Evolutionary conservation across 1,140 invertebrate genomes (phyloP).

Genomic region (Lasioglossum albipes): DNA sequence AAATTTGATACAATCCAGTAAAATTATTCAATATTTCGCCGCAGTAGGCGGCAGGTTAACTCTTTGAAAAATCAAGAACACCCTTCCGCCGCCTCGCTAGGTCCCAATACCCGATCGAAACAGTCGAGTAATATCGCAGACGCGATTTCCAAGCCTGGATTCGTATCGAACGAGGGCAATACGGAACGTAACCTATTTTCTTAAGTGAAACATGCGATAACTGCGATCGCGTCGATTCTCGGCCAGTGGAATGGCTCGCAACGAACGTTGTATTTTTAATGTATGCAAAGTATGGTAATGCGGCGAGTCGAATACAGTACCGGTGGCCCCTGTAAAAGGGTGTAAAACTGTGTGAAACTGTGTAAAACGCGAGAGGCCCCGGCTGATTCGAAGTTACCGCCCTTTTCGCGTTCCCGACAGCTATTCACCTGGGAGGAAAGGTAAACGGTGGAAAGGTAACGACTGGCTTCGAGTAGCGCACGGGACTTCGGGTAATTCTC

Average conservation of each 20-base stretch:
- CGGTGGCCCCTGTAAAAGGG: background rate
- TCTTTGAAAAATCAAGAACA: too few relatives aligned
- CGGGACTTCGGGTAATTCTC: background rate
- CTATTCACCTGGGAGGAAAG: background rate
- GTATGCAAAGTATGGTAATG: background rate
- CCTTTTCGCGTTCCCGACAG: background rate
- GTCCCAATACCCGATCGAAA: too few relatives aligned
- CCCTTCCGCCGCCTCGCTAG: too few relatives aligned
- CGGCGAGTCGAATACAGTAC: background rate
- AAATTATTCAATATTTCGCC: too few relatives aligned
- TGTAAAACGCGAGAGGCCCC: too few relatives aligned
- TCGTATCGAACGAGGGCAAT: background rate
- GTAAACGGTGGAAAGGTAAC: background rate
- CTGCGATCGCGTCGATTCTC: background rate
- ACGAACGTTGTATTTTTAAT: background rate
- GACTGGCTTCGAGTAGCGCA: background rate
- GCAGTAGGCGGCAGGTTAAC: too few relatives aligned
- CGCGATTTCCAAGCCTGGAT: too few relatives aligned
- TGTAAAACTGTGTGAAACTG: background rate
- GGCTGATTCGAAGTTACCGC: background rate
- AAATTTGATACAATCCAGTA: too few relatives aligned
- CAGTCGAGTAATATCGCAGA: too few relatives aligned
- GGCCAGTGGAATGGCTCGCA: background rate
- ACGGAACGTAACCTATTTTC: background rate
- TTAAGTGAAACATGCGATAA: background rate